phyloP scores from a whole-genome alignment of 2,797 vertebrate species.

The Thunnus albacares region DNA sequence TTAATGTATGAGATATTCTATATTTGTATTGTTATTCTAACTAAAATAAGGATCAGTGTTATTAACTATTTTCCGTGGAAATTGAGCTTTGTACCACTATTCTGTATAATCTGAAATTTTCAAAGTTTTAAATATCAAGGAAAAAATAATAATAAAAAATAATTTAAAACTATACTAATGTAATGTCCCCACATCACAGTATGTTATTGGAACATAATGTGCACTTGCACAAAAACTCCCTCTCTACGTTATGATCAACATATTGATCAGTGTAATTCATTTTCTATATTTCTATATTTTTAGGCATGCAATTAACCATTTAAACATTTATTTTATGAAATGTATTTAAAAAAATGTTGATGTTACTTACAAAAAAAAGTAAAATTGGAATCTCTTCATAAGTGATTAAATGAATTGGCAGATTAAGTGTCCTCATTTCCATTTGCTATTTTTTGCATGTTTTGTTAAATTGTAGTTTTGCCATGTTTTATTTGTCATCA shows the following conservation, averaged over 20 bases:
- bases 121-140: background rate
- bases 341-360: background rate
- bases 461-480: background rate
- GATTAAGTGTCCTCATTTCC: background rate
- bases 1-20: conserved; percentile 2
- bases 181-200: background rate
- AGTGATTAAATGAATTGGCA: too few species aligned
- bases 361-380: too few species aligned
- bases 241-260: too few species aligned
- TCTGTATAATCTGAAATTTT: background rate
- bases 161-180: too few species aligned
- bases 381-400: background rate
- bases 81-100: background rate
- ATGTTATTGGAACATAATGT: background rate
- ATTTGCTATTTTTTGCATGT: background rate
- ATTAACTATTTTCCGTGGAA: background rate
- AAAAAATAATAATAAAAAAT: background rate
- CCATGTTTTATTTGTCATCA: background rate
- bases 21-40: conserved; percentile 33
- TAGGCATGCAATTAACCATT: background rate
- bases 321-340: background rate
- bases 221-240: background rate
- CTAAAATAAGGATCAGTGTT: background rate
- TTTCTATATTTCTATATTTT: background rate
- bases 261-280: background rate